These are phyloP conservation scores for Teinopalpus imperialis DNA, from an alignment of 2,888 invertebrate species.

Conservation along the genomic window DNA sequence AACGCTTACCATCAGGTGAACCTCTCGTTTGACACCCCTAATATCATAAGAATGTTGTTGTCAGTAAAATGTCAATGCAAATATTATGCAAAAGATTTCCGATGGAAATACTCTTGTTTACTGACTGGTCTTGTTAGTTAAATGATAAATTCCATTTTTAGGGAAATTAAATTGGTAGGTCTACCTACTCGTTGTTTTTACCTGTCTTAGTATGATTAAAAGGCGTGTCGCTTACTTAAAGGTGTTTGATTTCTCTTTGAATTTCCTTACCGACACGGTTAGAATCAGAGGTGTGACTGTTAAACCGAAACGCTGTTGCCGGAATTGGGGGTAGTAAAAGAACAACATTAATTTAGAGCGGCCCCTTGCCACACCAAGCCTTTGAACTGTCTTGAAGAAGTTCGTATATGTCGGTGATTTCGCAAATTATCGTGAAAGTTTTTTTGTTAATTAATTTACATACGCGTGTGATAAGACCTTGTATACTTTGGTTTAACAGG, in stretches of 20 bases:
- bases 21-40: too few species aligned
- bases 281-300: constrained; percentile 13
- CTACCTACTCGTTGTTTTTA: too few species aligned
- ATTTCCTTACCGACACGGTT: constrained; percentile 1
- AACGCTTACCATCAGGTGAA: too few species aligned
- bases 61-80: too few species aligned
- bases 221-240: constrained; percentile 8
- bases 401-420: not conserved
- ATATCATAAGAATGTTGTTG: too few species aligned
- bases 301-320: constrained; percentile 6
- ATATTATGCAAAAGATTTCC: too few species aligned
- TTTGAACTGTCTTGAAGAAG: constrained; percentile 10
- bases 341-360: constrained; percentile 10
- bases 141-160: too few species aligned
- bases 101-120: too few species aligned
- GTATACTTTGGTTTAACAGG: constrained; percentile 4
- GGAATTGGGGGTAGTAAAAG: constrained; percentile 10
- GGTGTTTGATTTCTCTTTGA: constrained; percentile 1
- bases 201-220: not conserved
- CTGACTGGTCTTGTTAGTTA: too few species aligned
- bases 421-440: constrained; percentile 11
- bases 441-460: constrained; percentile 13
- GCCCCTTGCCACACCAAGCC: constrained; percentile 2
- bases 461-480: constrained; percentile 14
- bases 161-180: too few species aligned